phyloP scores from a whole-genome alignment of 2,797 vertebrate genomes.

The Amazona finschi region DNA sequence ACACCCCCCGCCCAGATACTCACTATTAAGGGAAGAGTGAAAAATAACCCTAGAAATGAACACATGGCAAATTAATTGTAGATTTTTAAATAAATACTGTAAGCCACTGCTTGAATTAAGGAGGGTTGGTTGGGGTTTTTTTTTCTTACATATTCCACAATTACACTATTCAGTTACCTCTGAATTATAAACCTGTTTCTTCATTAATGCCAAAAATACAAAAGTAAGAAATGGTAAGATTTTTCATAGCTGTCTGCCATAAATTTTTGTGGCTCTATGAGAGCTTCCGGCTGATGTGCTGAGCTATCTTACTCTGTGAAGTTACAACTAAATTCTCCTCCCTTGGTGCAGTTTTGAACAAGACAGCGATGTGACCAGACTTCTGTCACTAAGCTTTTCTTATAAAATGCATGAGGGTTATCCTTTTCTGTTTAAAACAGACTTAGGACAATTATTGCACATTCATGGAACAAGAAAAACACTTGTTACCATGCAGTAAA shows the following conservation, averaged over 20 bases:
- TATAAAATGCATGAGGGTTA: not conserved
- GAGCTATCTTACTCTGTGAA: not conserved
- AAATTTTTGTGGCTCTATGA: not conserved
- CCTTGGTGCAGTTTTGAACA: not conserved
- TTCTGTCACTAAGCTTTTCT: not conserved
- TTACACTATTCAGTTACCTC: not conserved
- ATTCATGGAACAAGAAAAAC: not conserved
- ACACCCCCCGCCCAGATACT: not conserved
- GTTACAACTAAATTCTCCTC: not conserved
- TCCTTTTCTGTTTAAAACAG: not conserved
- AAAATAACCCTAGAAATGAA: not conserved
- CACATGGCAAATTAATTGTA: not conserved
- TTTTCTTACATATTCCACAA: not conserved
- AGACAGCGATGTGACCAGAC: not conserved
- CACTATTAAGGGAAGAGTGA: not conserved
- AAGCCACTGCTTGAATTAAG: not conserved
- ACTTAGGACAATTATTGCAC: not conserved
- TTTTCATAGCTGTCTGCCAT: not conserved
- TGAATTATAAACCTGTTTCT: not conserved
- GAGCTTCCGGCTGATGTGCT: not conserved
- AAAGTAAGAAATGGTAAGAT: not conserved
- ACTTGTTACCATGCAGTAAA: not conserved
- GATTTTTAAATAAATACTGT: not conserved
- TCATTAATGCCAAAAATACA: not conserved
- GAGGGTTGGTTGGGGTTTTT: accelerated